Base-by-base conservation (phyloP, 30 jellyfish, hydroid and myxozoan species). In the Turritopsis dohrnii region DNA sequence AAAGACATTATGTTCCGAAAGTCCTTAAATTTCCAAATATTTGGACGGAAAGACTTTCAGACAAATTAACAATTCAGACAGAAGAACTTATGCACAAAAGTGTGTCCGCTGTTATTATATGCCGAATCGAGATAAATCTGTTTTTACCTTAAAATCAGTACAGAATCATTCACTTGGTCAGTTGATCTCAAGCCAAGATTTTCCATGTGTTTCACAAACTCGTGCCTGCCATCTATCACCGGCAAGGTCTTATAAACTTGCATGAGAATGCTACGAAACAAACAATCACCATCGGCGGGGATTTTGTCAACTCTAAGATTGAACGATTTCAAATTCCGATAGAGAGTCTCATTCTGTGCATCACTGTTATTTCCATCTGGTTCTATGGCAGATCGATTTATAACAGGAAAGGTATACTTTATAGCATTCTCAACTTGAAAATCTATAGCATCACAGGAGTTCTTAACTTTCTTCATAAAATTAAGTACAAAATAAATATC, bases 281-380 rank as follows among this genome's bases (percentile, higher is more conserved):
- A 29, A 31, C 85, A 77, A 31, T 77, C 85, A 28, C 85, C 85
- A 77, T 77, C 75, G 0, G 85, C 73, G 19, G 75, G 73, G 23
- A 77, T 17, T 77, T 77, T 26, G 4, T 69, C 77, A 23, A n/a
- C 19, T 69, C 31, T 0, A 17, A 69, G 30, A 69, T 69, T 69
- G 30, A 69, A 69, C 77, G 77, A 69, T 21, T 69, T 69, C 30
- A 69, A 69, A 69, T 69, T 69, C 9, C 19, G 28, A 27, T n/a
- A 19, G 16, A 69, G 19, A 7, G 30, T 27, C 9, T 27, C 30
- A 27, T 17, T 1, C 17, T 69, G 77, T 69, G 22, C 22, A 17
- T 19, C 77, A 1, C 77, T 69, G 30, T 19, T 69, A n/a, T 23
- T 69, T 23, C 17, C 30, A 69, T 9, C 22, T 41, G 60, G 13